Percentiles rank a stretch among this genome's conserved stretches.
phyloP scores from a whole-genome alignment of 2,797 vertebrate species.

The Sphenopsis melanotis region DNA sequence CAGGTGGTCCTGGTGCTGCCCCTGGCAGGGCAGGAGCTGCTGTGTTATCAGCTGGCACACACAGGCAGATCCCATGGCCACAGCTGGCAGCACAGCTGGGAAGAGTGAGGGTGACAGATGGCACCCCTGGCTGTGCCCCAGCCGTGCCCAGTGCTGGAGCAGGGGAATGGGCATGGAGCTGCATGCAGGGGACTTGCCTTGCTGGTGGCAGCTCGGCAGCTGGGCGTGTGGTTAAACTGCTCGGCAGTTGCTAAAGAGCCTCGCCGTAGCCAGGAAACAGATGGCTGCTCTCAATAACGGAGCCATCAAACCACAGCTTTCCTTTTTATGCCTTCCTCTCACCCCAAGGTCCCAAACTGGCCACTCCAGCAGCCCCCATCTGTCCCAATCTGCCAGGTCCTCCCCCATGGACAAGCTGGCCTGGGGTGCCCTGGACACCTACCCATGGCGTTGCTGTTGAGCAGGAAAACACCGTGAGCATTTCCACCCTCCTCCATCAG shows the following conservation, averaged over 20 bases:
- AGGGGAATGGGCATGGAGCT: background rate
- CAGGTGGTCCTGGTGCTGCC: background rate
- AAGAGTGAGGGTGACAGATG: background rate
- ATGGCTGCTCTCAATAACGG: slow-evolving; percentile 43
- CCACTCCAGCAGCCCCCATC: background rate
- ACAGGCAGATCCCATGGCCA: accelerated
- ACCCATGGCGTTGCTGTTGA: slow-evolving; percentile 83
- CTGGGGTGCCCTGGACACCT: slow-evolving; percentile 52
- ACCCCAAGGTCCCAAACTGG: background rate
- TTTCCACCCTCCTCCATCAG: slow-evolving; percentile 79
- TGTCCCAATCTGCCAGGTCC: background rate
- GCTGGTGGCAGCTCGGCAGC: background rate
- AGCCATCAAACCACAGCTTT: slow-evolving; percentile 54
- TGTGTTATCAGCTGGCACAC: background rate
- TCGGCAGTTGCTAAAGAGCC: slow-evolving; percentile 58
- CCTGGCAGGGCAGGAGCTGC: accelerated
- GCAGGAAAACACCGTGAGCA: slow-evolving; percentile 74
- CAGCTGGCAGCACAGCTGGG: slow-evolving; percentile 8
- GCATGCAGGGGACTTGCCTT: background rate
- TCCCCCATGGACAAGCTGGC: background rate
- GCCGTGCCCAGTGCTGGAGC: accelerated
- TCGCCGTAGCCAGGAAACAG: slow-evolving; percentile 63
- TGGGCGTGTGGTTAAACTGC: slow-evolving; percentile 64
- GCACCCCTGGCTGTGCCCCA: background rate
- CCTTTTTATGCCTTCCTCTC: background rate